phyloP scores from a whole-genome alignment of 2,113 vertebrate genomes.

The Scortum barcoo region DNA sequence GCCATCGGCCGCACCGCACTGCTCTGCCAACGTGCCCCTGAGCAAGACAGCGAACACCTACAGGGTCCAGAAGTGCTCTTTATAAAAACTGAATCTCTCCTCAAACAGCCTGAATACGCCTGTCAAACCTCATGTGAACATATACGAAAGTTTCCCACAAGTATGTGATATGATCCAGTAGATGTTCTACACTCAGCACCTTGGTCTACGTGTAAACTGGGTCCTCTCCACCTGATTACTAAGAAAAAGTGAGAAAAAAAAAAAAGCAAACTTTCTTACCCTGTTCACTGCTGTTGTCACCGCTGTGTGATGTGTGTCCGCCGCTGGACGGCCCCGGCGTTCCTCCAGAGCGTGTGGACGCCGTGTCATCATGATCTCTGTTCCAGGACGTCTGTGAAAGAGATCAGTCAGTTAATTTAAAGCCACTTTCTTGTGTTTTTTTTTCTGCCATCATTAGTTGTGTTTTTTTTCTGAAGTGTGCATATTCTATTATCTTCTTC shows the following conservation, averaged over 20 bases:
- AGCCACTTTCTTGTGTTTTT: neutral
- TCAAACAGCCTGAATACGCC: neutral
- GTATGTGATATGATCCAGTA: neutral
- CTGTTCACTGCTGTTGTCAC: slow-evolving; percentile 99
- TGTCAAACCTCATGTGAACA: neutral
- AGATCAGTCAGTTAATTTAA: slow-evolving; percentile 11
- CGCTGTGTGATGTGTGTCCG: slow-evolving; percentile 98
- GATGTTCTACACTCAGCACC: neutral
- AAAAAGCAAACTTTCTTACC: slow-evolving; percentile 84
- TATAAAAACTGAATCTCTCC: neutral
- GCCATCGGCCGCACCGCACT: neutral
- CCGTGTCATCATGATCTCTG: slow-evolving; percentile 98
- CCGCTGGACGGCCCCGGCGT: slow-evolving; percentile 98
- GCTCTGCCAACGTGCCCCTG: neutral
- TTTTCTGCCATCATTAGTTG: neutral
- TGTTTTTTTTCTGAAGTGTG: neutral
- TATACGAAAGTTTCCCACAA: neutral
- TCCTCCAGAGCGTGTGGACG: slow-evolving; percentile 96
- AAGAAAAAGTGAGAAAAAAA: neutral
- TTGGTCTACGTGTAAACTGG: neutral
- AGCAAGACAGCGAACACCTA: neutral
- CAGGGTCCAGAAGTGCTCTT: slow-evolving; percentile 6
- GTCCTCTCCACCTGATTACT: neutral
- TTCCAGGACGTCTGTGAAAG: slow-evolving; percentile 95
- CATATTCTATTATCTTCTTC: neutral